A percentile compares a stretch with the other conserved stretches of the same genome.
Evolutionary conservation across 1,140 invertebrate species (phyloP).

Genomic region (Procambarus clarkii): DNA sequence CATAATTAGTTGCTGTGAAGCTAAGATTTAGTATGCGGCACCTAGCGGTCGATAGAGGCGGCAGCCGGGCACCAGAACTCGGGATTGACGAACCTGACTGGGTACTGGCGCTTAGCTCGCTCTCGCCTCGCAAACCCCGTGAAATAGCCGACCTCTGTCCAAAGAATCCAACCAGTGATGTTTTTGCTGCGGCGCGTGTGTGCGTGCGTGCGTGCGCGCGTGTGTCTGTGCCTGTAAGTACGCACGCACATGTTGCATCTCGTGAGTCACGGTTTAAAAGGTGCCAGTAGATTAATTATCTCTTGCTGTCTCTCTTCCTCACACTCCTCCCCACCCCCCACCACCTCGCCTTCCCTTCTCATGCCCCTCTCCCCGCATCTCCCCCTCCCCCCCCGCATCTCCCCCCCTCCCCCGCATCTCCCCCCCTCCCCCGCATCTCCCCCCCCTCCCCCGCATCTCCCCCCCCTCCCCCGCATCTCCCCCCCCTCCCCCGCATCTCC

Average conservation of each 20-base stretch:
- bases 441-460: no score
- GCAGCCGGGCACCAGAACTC: background rate
- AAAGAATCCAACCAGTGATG: background rate
- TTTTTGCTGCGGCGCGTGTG: background rate
- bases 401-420: no score
- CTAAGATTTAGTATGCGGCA: background rate
- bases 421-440: no score
- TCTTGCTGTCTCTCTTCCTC: background rate
- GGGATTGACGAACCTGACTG: background rate
- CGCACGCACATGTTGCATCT: background rate
- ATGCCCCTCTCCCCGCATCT: no score
- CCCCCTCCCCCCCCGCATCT: no score
- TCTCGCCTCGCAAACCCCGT: background rate
- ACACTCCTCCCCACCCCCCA: background rate
- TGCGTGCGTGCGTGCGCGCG: background rate
- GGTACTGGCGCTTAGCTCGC: background rate
- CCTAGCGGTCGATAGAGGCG: background rate
- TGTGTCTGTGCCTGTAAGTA: background rate
- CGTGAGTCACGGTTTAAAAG: no score
- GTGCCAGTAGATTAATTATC: no score
- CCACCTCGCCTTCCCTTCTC: no score
- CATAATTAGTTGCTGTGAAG: background rate
- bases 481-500: background rate
- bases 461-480: no score
- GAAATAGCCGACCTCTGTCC: background rate